A percentile compares a stretch with the other conserved stretches of the same genome.
These are phyloP conservation scores for Drosophila ustulata DNA, from an alignment of 2,888 invertebrate species.

Conservation along the genomic window DNA sequence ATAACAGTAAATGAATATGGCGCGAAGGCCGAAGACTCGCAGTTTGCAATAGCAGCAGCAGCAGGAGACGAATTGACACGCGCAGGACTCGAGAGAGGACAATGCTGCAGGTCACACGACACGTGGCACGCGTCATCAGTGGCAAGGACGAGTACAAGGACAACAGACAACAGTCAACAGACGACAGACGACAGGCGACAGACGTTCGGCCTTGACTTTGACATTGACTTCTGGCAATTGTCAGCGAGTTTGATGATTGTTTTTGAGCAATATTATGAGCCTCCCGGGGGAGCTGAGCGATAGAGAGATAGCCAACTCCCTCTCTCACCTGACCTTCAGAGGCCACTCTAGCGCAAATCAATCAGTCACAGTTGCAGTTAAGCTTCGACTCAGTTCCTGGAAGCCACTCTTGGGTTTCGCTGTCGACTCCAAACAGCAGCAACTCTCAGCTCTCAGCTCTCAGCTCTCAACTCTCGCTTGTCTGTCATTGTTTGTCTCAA, in stretches of 20 bases:
- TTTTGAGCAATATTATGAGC: background rate
- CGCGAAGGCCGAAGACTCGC: background rate
- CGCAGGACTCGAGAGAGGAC: background rate
- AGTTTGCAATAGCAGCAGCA: background rate
- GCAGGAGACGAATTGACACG: background rate
- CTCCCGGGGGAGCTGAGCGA: background rate
- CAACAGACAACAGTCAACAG: conserved; percentile 13
- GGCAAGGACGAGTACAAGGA: conserved; percentile 33
- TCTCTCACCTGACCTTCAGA: conserved; percentile 50
- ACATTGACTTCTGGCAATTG: conserved; percentile 7
- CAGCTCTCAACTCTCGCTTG: conserved; percentile 6
- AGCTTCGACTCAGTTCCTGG: conserved; percentile 49
- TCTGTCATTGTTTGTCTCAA: conserved; percentile 79
- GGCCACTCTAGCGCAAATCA: conserved; percentile 61
- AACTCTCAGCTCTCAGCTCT: background rate
- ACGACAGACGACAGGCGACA: background rate
- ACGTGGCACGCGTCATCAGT: conserved; percentile 2
- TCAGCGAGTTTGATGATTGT: background rate
- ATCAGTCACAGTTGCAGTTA: conserved; percentile 74
- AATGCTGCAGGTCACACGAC: conserved; percentile 10
- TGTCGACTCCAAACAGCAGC: background rate
- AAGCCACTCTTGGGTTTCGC: conserved; percentile 47
- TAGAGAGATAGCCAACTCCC: too few species aligned
- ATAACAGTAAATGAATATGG: background rate
- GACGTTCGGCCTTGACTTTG: conserved; percentile 35